Evolutionary conservation across 2,888 invertebrate species (phyloP).

Genomic region (Trichopria drosophilae): DNA sequence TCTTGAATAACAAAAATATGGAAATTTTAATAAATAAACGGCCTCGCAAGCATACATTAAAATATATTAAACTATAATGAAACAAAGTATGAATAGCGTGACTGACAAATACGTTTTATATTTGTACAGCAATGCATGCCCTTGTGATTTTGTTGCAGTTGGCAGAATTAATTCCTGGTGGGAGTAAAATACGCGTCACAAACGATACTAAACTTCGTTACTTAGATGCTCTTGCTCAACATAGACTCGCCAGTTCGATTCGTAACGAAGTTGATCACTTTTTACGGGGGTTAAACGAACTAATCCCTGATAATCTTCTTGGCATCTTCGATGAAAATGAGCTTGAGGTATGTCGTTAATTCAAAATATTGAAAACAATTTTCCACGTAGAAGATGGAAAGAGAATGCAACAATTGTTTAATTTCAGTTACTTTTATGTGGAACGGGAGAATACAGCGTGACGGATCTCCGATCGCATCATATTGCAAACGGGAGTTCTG

Average conservation of each 20-base stretch:
- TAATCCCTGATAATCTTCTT: slow-evolving; percentile 89
- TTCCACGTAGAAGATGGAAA: neutral
- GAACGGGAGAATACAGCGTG: slow-evolving; percentile 89
- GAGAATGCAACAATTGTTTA: neutral
- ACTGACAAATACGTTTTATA: no score
- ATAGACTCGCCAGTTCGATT: slow-evolving; percentile 79
- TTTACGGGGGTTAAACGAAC: slow-evolving; percentile 84
- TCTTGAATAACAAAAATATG: no score
- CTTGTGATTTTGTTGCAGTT: slow-evolving; percentile 57
- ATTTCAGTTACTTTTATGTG: slow-evolving; percentile 81
- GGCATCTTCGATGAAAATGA: slow-evolving; percentile 96
- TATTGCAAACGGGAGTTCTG: slow-evolving; percentile 77
- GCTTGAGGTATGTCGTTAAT: slow-evolving; percentile 84
- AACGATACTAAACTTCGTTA: slow-evolving; percentile 80
- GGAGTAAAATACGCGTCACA: slow-evolving; percentile 73
- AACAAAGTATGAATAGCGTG: no score
- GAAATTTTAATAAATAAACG: no score
- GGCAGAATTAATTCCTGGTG: slow-evolving; percentile 82
- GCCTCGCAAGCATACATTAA: no score
- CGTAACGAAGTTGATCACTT: slow-evolving; percentile 85
- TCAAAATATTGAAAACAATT: slow-evolving; percentile 6
- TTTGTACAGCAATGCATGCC: no score
- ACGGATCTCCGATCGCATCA: slow-evolving; percentile 89
- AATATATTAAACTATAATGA: no score
- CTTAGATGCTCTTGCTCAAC: slow-evolving; percentile 86